These are phyloP conservation scores for Phylloscopus trochilus DNA, from an alignment of 2,113 vertebrate species.

Conservation along the genomic window DNA sequence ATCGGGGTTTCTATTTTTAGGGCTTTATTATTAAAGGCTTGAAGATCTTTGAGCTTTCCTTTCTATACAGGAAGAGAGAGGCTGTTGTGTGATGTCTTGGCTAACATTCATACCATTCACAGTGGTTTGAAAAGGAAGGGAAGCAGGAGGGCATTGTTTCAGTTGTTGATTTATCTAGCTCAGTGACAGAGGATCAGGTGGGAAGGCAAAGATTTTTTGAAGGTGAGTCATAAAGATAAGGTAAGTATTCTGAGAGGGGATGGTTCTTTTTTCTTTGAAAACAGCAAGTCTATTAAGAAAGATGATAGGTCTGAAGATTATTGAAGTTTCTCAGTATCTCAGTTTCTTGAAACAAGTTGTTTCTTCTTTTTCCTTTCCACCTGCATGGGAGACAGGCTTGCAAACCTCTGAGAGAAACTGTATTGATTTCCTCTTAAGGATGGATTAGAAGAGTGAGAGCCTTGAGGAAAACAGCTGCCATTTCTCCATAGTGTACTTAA, in stretches of 20 bases:
- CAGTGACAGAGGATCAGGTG: slow-evolving; percentile 3
- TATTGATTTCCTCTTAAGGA: slow-evolving; percentile 59
- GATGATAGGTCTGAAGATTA: background rate
- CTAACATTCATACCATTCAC: background rate
- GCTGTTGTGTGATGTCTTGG: background rate
- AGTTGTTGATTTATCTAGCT: background rate
- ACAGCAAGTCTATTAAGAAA: background rate
- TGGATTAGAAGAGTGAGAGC: slow-evolving; percentile 21
- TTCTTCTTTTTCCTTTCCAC: slow-evolving; percentile 28
- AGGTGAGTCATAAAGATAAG: background rate
- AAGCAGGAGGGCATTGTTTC: background rate
- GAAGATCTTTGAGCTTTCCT: background rate
- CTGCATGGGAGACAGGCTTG: background rate
- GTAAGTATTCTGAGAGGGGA: background rate
- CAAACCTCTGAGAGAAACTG: slow-evolving; percentile 32
- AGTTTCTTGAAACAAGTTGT: slow-evolving; percentile 30
- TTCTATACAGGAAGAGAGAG: background rate
- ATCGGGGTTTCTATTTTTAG: background rate
- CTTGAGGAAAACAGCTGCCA: slow-evolving; percentile 29
- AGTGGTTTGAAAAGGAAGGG: background rate
- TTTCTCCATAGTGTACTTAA: background rate
- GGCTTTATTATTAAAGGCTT: background rate
- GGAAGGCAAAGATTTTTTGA: slow-evolving; percentile 1
- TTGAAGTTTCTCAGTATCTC: background rate
- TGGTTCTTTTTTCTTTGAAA: background rate